A percentile compares a stretch with the other conserved stretches of the same genome.
Evolutionary conservation across 2,888 invertebrate genomes (phyloP).

Genomic region (Ernsta delagoae): DNA sequence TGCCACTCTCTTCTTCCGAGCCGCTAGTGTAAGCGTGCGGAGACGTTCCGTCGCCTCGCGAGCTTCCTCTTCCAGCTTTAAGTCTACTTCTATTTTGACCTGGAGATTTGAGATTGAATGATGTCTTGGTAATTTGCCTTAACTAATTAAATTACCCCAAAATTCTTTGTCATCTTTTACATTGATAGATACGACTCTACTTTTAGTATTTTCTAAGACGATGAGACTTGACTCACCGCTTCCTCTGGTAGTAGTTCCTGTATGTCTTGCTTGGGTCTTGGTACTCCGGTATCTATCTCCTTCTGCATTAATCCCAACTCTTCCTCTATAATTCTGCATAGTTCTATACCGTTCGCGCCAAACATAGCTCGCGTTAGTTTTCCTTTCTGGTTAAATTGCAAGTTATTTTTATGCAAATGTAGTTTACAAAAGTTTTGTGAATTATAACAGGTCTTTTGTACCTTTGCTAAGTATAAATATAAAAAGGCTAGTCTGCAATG

Average conservation of each 20-base stretch:
- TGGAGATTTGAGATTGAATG: conserved; percentile 39
- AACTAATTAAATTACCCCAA: no score
- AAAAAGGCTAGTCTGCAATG: no score
- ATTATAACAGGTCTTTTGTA: no score
- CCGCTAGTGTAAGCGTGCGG: conserved; percentile 63
- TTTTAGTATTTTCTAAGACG: no score
- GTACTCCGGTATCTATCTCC: conserved; percentile 53
- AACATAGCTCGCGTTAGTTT: conserved; percentile 79
- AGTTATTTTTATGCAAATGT: not conserved
- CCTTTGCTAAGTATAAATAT: no score
- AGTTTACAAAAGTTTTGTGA: no score
- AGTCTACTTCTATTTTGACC: conserved; percentile 58
- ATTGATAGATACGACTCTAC: no score
- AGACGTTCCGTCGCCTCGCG: conserved; percentile 59
- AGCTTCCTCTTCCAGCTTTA: conserved; percentile 56
- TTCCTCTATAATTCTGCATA: conserved; percentile 69
- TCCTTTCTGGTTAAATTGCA: conserved; percentile 54
- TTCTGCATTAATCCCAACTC: conserved; percentile 54
- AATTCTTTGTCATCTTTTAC: no score
- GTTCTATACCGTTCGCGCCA: conserved; percentile 77
- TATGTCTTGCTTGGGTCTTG: conserved; percentile 56
- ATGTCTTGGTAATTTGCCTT: not conserved
- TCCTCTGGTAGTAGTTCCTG: conserved; percentile 79
- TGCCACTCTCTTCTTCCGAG: conserved; percentile 70
- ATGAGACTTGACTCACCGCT: conserved; percentile 49